These are phyloP conservation scores for Malurus leucopterus DNA, from an alignment of 2,797 vertebrate genomes.

Conservation along the genomic window DNA sequence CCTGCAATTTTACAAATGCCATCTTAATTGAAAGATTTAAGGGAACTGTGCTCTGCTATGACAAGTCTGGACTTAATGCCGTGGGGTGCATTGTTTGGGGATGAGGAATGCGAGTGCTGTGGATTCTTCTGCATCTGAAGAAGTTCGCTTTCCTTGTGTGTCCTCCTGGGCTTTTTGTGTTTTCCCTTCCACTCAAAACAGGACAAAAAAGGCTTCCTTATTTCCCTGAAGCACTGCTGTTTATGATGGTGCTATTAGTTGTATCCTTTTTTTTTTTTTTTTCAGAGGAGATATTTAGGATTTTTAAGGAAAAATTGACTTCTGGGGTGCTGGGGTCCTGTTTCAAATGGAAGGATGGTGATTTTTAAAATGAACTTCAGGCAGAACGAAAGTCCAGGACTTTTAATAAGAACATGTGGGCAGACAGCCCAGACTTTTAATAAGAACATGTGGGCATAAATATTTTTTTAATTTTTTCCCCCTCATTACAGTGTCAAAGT, in stretches of 20 bases:
- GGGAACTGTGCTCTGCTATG: not conserved
- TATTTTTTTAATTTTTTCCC: fast-evolving
- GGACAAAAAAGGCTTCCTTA: not conserved
- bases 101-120: constrained; percentile 41
- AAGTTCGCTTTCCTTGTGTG: constrained; percentile 7
- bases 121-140: constrained; percentile 37
- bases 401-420: not conserved
- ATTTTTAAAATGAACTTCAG: not conserved
- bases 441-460: not conserved
- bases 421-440: not conserved
- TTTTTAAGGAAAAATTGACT: not conserved
- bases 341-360: not conserved
- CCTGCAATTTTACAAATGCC: constrained; percentile 22
- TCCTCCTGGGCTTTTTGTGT: constrained; percentile 19
- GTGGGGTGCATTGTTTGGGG: constrained; percentile 34
- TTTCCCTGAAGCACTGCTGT: not conserved
- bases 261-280: not conserved
- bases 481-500: fast-evolving
- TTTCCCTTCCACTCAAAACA: constrained; percentile 2
- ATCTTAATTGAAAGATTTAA: constrained; percentile 43
- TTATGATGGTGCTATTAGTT: not conserved
- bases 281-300: not conserved
- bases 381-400: not conserved
- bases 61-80: constrained; percentile 19
- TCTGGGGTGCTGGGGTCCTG: not conserved